These are phyloP conservation scores for Sinelater perroti DNA, from an alignment of 2,888 invertebrate genomes.

Conservation along the genomic window DNA sequence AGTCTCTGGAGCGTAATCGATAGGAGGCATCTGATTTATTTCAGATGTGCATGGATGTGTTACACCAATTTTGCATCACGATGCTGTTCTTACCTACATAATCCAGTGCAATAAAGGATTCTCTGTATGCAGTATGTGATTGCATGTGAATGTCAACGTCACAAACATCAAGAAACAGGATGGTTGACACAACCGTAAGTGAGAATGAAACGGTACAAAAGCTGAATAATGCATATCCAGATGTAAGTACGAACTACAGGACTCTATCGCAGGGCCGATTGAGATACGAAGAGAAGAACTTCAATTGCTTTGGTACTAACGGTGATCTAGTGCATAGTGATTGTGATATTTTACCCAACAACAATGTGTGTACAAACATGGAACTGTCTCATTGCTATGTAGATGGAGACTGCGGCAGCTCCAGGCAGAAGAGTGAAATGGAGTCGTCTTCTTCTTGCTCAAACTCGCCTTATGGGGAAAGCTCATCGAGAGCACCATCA, in stretches of 20 bases:
- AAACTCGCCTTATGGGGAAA: conserved; percentile 38
- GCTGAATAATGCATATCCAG: conserved; percentile 21
- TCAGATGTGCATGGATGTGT: conserved; percentile 13
- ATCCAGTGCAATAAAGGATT: neutral
- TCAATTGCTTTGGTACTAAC: conserved; percentile 47
- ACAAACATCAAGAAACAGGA: conserved; percentile 9
- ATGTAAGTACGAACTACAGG: conserved; percentile 21
- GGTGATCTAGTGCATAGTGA: conserved; percentile 41
- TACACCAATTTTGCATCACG: neutral
- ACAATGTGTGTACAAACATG: conserved; percentile 52
- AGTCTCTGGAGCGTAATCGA: too few relatives aligned
- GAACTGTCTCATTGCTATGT: conserved; percentile 41
- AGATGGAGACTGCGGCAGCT: conserved; percentile 37
- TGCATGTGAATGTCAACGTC: neutral
- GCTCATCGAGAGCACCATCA: conserved; percentile 32
- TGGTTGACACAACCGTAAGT: conserved; percentile 35
- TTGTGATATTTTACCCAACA: conserved; percentile 54
- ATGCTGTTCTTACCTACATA: conserved; percentile 21
- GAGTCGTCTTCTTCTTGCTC: conserved; percentile 29
- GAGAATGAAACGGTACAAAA: conserved; percentile 27
- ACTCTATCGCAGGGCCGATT: conserved; percentile 20
- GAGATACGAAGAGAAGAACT: conserved; percentile 22
- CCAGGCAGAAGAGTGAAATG: conserved; percentile 26
- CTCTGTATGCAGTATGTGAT: neutral
- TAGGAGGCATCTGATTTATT: too few relatives aligned